Percentiles rank a stretch among this genome's conserved stretches.
Conservation (phyloP, 1,140 invertebrate species). For the Onthophagus taurus region DNA sequence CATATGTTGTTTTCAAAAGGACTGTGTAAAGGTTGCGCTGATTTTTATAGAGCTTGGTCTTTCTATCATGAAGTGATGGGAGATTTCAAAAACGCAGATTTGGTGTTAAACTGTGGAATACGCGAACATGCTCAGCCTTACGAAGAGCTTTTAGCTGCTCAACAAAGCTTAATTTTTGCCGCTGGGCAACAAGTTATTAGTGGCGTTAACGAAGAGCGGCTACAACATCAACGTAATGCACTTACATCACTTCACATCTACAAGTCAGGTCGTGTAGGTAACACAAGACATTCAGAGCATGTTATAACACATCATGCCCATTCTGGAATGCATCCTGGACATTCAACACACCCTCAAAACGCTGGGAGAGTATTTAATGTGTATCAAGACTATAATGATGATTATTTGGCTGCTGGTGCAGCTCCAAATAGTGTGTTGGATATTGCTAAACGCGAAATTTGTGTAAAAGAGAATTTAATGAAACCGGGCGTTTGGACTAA, state of each 20-base stretch:
- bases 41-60: slow-evolving; percentile 72
- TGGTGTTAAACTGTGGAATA: slow-evolving; percentile 62
- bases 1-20: slow-evolving; percentile 63
- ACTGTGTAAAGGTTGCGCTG: slow-evolving; percentile 66
- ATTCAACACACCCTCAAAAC: slow-evolving; percentile 21
- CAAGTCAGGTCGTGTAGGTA: slow-evolving; percentile 38
- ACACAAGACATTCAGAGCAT: slow-evolving; percentile 39
- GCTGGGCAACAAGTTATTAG: slow-evolving; percentile 42
- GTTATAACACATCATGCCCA: too few species aligned
- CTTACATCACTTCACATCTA: slow-evolving; percentile 57
- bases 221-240: slow-evolving; percentile 58
- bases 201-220: slow-evolving; percentile 46
- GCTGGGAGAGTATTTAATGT: slow-evolving; percentile 19
- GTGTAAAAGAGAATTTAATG: slow-evolving; percentile 51
- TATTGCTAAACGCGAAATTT: slow-evolving; percentile 43
- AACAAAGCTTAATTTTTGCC: slow-evolving; percentile 45
- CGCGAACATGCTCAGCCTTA: slow-evolving; percentile 58
- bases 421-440: slow-evolving; percentile 44
- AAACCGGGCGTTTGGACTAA: slow-evolving; percentile 58
- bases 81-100: slow-evolving; percentile 64
- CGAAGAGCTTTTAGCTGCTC: slow-evolving; percentile 61
- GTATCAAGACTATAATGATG: slow-evolving; percentile 32
- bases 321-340: slow-evolving; percentile 35
- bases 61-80: slow-evolving; percentile 67
- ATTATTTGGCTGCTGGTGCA: slow-evolving; percentile 17